A percentile compares a stretch with the other conserved stretches of the same genome.
Conservation (phyloP, 2,888 invertebrate genomes). For the Andrena praecox region DNA sequence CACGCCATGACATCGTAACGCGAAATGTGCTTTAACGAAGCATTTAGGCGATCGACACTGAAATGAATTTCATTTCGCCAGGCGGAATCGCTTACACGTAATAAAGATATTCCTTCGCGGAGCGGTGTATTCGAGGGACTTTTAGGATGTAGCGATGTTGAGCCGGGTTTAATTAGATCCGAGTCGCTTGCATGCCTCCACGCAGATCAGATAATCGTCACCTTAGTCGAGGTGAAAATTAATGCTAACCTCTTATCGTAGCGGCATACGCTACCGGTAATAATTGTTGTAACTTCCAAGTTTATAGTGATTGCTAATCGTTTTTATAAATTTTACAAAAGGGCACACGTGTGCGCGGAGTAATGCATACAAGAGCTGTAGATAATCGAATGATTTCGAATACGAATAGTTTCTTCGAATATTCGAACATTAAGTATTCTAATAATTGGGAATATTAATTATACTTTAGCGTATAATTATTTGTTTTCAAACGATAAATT, state of each 20-base stretch:
- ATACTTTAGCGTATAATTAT: too few relatives aligned
- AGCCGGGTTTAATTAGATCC: conserved; percentile 33
- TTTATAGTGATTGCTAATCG: background rate
- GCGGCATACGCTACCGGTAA: conserved; percentile 17
- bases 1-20: conserved; percentile 24
- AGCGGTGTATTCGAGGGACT: background rate
- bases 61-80: conserved; percentile 38
- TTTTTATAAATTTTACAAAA: conserved; percentile 10
- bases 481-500: too few relatives aligned
- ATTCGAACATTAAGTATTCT: too few relatives aligned
- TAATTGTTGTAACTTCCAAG: conserved; percentile 33
- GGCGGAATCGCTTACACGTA: conserved; percentile 1
- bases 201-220: conserved; percentile 25
- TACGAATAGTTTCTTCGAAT: too few relatives aligned
- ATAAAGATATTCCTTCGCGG: conserved; percentile 13
- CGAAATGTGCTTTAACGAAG: conserved; percentile 25
- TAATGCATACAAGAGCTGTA: too few relatives aligned
- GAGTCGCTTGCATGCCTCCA: conserved; percentile 1
- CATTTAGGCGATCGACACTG: conserved; percentile 10
- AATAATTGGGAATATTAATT: too few relatives aligned
- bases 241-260: conserved; percentile 20
- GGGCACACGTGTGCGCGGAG: too few relatives aligned
- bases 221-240: conserved; percentile 6
- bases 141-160: conserved; percentile 31
- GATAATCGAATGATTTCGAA: too few relatives aligned